Evolutionary conservation across 2,113 vertebrate species (phyloP), one percentile per base, ranked within the genome.

Genomic region (Anser brachyrhynchus): DNA sequence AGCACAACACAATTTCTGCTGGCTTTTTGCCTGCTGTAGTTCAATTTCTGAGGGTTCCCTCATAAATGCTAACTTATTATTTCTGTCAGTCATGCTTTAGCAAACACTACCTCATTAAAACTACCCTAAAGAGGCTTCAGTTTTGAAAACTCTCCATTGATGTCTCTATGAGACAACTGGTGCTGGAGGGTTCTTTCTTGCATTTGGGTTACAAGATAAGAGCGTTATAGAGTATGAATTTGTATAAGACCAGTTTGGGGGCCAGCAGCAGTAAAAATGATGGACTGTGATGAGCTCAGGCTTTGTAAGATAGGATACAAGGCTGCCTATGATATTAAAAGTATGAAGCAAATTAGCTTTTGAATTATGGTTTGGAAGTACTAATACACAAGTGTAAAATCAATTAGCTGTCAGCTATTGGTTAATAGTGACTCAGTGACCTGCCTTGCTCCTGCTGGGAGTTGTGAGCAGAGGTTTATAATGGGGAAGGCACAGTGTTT

Each of bases 21-120:
- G 98, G 97, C 97, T 97, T 94, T 92, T 97, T 98, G 98, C 98
- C 98, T 94, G 65, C 97, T 97, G 91, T 95, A 97, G 98, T 98
- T 98, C 97, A 84, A 52, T 95, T 97, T 95, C 96, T 92, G 97
- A 98, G 96, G 94, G 76, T 96, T 96, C 62, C 82, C 95, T 97
- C 89, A 79, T 73, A 96, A 98, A 97, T 94, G 97, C 93, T 95
- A 96, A 84, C 96, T 98, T 98, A 97, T 98, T 98, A 98, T 96
- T 97, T 98, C 98, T 98, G 98, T 98, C 98, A 98, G 97, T 98
- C 98, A 98, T 97, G 97, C 97, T 93, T 95, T 79, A 91, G 90
- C 97, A 98, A 98, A 97, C 97, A 98, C 71, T 10, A 82, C 91
- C 97, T 98, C 95, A 97, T 98, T 98, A 98, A 97, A 98, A 87